phyloP scores from a whole-genome alignment of 2,113 vertebrate genomes.

The Glaucomys volans region DNA sequence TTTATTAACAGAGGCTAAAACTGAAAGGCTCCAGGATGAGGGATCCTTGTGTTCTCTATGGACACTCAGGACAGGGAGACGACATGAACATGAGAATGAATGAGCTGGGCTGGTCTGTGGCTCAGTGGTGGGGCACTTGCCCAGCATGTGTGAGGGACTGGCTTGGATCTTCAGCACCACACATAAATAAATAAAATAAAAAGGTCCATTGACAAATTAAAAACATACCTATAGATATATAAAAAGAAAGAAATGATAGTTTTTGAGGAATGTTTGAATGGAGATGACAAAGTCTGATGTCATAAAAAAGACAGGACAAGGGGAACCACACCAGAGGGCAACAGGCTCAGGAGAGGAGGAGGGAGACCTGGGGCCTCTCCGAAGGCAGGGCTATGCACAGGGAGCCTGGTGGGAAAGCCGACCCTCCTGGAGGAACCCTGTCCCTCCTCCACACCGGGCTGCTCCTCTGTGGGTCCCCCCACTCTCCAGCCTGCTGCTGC shows the following conservation, averaged over 20 bases:
- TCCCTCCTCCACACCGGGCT: no score
- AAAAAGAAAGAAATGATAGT: background rate
- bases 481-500: fast-evolving
- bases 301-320: background rate
- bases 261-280: background rate
- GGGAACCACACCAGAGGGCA: background rate
- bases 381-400: background rate
- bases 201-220: no score
- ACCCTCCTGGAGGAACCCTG: fast-evolving
- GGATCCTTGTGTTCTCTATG: fast-evolving
- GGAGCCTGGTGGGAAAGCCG: no score
- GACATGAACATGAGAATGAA: no score
- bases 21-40: background rate
- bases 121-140: no score
- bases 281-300: background rate
- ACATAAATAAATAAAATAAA: no score
- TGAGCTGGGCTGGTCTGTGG: no score
- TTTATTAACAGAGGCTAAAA: background rate
- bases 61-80: background rate
- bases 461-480: background rate
- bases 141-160: no score
- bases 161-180: no score
- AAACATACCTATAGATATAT: no score
- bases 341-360: fast-evolving
- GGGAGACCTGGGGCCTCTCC: no score